phyloP scores from a whole-genome alignment of 2,797 vertebrate genomes.

The Meda fulgida region DNA sequence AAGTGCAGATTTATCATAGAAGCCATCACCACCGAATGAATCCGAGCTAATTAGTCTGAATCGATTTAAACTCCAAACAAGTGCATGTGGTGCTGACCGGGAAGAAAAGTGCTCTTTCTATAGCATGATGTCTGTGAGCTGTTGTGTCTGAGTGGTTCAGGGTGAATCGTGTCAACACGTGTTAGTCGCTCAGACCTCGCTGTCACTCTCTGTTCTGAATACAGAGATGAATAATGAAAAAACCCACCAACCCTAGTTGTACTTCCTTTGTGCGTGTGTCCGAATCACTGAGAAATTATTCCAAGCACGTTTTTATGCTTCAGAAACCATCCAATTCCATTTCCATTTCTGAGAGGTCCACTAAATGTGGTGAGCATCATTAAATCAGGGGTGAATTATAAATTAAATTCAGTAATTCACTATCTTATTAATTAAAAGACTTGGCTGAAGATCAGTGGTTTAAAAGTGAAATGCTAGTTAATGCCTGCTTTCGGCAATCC shows the following conservation, averaged over 20 bases:
- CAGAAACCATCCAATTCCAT: neutral
- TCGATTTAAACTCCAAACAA: conserved; percentile 15
- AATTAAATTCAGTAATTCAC: neutral
- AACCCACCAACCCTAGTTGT: neutral
- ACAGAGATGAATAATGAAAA: neutral
- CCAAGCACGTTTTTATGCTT: neutral
- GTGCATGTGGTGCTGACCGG: neutral
- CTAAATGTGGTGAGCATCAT: neutral
- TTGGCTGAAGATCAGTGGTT: neutral
- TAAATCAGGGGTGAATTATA: neutral
- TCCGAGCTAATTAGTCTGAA: conserved; percentile 27
- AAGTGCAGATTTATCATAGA: conserved; percentile 35
- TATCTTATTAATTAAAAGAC: neutral
- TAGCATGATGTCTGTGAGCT: neutral
- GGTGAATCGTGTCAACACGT: conserved; percentile 9
- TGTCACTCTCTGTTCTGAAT: conserved; percentile 11
- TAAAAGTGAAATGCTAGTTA: neutral
- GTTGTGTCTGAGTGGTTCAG: conserved; percentile 9
- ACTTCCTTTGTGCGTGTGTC: neutral
- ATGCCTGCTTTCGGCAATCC: neutral
- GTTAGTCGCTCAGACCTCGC: conserved; percentile 3
- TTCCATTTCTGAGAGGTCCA: neutral
- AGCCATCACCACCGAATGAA: neutral
- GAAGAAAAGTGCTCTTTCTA: neutral
- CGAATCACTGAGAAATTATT: neutral